Percentiles rank a stretch among this genome's conserved stretches.
phyloP scores from a whole-genome alignment of 2,113 vertebrate species.

The Pachypanchax playfairii region DNA sequence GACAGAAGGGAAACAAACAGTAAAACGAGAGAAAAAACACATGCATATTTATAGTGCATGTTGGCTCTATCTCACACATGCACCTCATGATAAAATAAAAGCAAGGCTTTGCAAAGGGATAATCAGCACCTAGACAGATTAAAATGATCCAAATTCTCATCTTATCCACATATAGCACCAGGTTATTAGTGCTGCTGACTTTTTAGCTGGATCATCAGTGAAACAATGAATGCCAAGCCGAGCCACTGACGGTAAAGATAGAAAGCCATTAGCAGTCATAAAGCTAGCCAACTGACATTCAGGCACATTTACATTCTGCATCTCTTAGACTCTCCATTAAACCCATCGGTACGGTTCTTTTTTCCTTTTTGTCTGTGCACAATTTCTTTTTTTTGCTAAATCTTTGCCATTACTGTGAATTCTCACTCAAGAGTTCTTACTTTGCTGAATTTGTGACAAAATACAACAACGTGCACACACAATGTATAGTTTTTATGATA shows the following conservation, averaged over 20 bases:
- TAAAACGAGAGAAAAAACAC: background rate
- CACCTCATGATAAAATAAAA: background rate
- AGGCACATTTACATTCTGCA: slow-evolving; percentile 44
- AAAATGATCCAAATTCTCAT: slow-evolving; percentile 13
- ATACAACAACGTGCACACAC: slow-evolving; percentile 7
- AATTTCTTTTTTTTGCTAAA: slow-evolving; percentile 23
- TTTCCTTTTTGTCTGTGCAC: slow-evolving; percentile 7
- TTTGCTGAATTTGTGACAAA: slow-evolving; percentile 32
- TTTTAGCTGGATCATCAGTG: slow-evolving; percentile 5
- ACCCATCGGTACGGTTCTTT: slow-evolving; percentile 3
- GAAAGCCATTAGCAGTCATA: slow-evolving; percentile 23
- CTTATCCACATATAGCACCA: slow-evolving; percentile 7
- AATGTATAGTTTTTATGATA: too few species aligned
- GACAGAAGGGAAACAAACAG: background rate
- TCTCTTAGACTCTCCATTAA: slow-evolving; percentile 37
- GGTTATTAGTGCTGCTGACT: slow-evolving; percentile 9
- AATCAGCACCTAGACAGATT: slow-evolving; percentile 12
- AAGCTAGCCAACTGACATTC: slow-evolving; percentile 47
- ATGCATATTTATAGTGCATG: background rate
- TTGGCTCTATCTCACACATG: background rate
- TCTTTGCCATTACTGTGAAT: slow-evolving; percentile 25
- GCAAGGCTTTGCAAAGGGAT: background rate
- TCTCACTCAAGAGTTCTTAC: slow-evolving; percentile 52
- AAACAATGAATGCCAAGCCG: background rate
- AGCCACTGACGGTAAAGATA: slow-evolving; percentile 23